These are phyloP conservation scores for Heliconius hortense DNA, from an alignment of 2,888 invertebrate species.

Conservation along the genomic window DNA sequence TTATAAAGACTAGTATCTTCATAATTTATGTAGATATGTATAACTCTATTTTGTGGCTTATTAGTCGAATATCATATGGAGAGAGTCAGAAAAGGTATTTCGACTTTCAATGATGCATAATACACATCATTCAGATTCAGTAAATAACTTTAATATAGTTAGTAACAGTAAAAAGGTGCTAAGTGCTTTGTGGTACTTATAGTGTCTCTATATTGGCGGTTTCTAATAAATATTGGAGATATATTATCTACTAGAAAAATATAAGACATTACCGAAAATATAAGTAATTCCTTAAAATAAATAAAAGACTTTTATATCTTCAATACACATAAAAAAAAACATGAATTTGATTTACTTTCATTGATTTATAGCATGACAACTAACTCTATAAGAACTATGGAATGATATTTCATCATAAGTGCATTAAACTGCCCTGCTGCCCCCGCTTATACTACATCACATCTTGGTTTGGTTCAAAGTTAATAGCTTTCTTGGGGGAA, in stretches of 20 bases:
- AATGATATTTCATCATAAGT: not conserved
- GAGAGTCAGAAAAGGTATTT: too few relatives aligned
- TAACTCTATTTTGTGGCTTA: not conserved
- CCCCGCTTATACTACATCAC: not conserved
- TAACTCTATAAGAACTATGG: too few relatives aligned
- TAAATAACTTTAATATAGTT: not conserved
- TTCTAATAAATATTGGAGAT: not conserved
- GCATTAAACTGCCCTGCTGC: not conserved
- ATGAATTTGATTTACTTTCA: not conserved
- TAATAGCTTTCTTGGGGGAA: slow-evolving; percentile 34
- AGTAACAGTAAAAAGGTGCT: not conserved
- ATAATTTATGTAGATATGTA: not conserved
- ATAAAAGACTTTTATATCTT: too few relatives aligned
- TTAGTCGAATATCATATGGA: not conserved
- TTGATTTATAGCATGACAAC: not conserved
- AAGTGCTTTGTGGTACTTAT: not conserved
- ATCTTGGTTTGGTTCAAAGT: slow-evolving; percentile 17
- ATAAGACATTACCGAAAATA: too few relatives aligned
- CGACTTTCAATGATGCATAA: not conserved
- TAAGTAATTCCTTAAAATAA: too few relatives aligned
- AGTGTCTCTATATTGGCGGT: not conserved
- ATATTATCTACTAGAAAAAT: not conserved
- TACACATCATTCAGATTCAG: not conserved
- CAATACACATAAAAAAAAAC: not conserved
- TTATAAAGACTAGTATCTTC: not conserved